phyloP scores from a whole-genome alignment of 2,113 vertebrate species.

The Brachypodius melanocephalos region DNA sequence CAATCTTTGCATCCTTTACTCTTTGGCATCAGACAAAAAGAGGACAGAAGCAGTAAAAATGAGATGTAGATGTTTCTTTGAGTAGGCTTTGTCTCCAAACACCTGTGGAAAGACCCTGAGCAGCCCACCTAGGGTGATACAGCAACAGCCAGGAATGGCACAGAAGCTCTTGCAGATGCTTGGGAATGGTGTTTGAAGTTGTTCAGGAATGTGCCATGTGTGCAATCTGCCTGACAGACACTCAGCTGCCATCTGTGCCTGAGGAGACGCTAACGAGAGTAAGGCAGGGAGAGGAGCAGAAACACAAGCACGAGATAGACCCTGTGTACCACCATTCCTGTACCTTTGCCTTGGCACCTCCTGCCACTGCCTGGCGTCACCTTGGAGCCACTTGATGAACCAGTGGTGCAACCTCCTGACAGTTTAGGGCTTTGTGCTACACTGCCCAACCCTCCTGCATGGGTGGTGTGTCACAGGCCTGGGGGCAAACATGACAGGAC shows the following conservation, averaged over 20 bases:
- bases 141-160: neutral
- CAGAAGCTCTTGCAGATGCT: neutral
- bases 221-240: neutral
- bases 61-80: neutral
- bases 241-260: neutral
- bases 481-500: neutral
- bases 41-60: neutral
- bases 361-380: neutral
- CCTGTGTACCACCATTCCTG: fast-evolving
- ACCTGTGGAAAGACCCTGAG: neutral
- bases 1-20: neutral
- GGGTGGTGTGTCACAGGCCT: neutral
- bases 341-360: neutral
- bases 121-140: neutral
- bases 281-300: neutral
- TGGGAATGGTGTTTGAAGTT: neutral
- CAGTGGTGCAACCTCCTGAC: neutral
- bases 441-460: neutral
- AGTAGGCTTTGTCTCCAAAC: neutral
- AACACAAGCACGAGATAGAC: fast-evolving
- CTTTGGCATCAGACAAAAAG: neutral
- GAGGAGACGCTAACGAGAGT: fast-evolving
- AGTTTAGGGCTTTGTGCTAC: fast-evolving
- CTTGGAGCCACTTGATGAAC: neutral
- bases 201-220: neutral